Evolutionary conservation across 2,797 vertebrate genomes (phyloP), one percentile per base, ranked within the genome.

Genomic region (Corythornis leucogaster): DNA sequence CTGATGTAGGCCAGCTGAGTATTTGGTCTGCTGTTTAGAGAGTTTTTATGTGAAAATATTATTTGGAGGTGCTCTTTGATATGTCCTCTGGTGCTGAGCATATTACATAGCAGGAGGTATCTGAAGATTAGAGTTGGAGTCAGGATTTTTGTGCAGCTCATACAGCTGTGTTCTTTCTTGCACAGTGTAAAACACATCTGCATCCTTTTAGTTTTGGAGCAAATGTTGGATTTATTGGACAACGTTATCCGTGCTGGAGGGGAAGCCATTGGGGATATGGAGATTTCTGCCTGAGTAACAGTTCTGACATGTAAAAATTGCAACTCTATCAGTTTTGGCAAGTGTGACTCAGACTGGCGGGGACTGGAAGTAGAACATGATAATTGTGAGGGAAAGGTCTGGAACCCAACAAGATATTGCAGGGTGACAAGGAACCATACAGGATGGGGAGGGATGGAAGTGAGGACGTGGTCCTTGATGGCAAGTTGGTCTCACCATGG

Each of bases 121-220:
- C 93, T 88, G 63, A 64, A 81, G 87, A 94, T 95, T 93, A 93
- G 46, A 62, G 74, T 4, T 42, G 51, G 94, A 90, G 73, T 95
- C 54, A 40, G 51, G 73, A 68, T 69, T 85, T 92, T 87, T 89
- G 58, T 80, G 73, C 38, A 87, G 15, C 45, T 54, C 50, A 71
- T 87, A 57, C 88, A 96, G 92, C 89, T 95, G 89, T 63, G 42
- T 70, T 89, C n/a, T 89, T 84, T 96, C 90, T 93, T 5, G 3
- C 20, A 18, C 79, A 51, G 42, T 46, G 50, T 53, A 77, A 91
- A 95, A 64, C 4, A 2, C 45, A 84, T 96, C 71, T 90, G 83
- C 51, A 62, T 67, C 15, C 8, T 77, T 94, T 95, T 74, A 84
- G 9, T 54, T 89, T 79, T 80, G 86, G 62, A 92, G 73, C 35